Conservation (phyloP, 2,113 vertebrate species). For the Hymenochirus boettgeri region DNA sequence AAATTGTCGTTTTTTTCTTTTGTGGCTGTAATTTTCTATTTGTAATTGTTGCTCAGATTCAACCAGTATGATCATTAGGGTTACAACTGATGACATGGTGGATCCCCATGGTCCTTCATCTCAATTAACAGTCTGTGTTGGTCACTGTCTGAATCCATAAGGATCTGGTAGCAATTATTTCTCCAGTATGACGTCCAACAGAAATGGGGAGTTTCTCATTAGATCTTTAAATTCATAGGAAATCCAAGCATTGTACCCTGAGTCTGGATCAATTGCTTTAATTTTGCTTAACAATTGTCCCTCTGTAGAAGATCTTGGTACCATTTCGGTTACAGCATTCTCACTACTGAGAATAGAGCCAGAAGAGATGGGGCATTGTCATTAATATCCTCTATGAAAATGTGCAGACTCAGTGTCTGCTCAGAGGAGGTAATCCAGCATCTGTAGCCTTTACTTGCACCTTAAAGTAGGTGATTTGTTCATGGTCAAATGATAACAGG, state of each 20-base stretch:
- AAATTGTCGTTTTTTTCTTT: neutral
- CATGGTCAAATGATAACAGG: constrained; percentile 75
- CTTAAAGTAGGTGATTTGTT: constrained; percentile 63
- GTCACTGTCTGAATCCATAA: constrained; percentile 56
- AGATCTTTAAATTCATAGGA: constrained; percentile 69
- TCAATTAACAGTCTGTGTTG: constrained; percentile 50
- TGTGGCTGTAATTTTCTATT: neutral
- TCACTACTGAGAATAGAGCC: constrained; percentile 61
- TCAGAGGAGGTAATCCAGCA: constrained; percentile 68
- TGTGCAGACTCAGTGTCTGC: constrained; percentile 63
- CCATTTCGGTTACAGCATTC: constrained; percentile 59
- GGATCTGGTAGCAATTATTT: constrained; percentile 51
- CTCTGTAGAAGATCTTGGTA: constrained; percentile 66
- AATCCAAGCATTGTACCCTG: constrained; percentile 85
- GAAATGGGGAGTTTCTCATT: constrained; percentile 72
- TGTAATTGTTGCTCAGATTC: constrained; percentile 1
- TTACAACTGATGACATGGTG: constrained; percentile 46
- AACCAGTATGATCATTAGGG: constrained; percentile 47
- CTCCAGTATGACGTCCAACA: constrained; percentile 71
- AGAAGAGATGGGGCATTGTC: constrained; percentile 64
- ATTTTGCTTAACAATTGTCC: constrained; percentile 79
- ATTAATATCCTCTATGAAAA: constrained; percentile 76
- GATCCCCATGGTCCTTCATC: constrained; percentile 54
- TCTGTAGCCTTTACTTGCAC: constrained; percentile 76
- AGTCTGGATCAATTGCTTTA: constrained; percentile 79